Conservation (phyloP, 2,888 invertebrate genomes). For the Parnassius apollo region DNA sequence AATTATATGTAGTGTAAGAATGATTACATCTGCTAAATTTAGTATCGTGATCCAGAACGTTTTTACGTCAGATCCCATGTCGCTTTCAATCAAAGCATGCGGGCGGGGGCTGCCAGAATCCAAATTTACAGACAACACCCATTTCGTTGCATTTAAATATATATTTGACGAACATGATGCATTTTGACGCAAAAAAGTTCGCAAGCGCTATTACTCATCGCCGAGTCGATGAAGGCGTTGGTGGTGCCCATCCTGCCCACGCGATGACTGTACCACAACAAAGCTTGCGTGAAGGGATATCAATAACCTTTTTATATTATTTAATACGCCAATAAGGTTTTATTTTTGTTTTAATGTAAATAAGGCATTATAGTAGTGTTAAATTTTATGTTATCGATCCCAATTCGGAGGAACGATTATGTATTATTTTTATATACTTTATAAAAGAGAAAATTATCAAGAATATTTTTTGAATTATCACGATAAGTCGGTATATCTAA, state of each 20-base stretch:
- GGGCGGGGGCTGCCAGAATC: constrained; percentile 7
- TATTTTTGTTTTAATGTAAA: too few species aligned
- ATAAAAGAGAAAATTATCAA: too few species aligned
- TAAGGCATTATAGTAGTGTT: too few species aligned
- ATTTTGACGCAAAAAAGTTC: constrained; percentile 14
- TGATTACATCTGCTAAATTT: background rate
- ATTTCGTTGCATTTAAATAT: constrained; percentile 13
- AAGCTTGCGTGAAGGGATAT: background rate
- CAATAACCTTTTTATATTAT: too few species aligned
- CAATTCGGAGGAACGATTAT: too few species aligned
- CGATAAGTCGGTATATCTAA: too few species aligned
- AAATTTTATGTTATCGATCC: too few species aligned
- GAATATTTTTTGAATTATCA: too few species aligned
- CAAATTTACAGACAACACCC: background rate
- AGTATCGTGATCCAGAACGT: background rate
- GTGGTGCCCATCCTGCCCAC: constrained; percentile 20
- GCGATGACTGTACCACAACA: constrained; percentile 10
- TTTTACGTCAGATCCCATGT: constrained; percentile 8
- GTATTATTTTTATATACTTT: too few species aligned
- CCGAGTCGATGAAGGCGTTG: constrained; percentile 15
- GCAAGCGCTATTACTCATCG: constrained; percentile 21
- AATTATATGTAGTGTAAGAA: background rate
- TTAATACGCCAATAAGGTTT: too few species aligned
- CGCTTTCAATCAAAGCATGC: constrained; percentile 3
- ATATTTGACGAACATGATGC: constrained; percentile 11